Base-by-base conservation (phyloP, 2,888 invertebrate genomes). In the Lathronympha strigana region DNA sequence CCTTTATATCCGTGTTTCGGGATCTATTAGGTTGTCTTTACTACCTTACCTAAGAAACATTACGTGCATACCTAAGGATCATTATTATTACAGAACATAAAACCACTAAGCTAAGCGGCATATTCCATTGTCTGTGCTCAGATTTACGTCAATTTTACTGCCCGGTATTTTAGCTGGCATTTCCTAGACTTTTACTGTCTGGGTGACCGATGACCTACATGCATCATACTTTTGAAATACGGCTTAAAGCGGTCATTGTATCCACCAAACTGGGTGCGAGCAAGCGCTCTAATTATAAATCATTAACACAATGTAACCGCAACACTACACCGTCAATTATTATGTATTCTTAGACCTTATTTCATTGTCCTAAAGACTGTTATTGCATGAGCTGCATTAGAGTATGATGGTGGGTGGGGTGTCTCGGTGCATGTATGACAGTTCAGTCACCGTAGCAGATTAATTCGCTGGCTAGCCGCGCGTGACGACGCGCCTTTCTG, bases 381-480 rank as follows among this genome's bases (percentile, higher is more conserved):
- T 25, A 38, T 40, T 54, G 25, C 43, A 28, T 19, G 57, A 45
- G 19, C 28, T 21, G 57, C 19, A 45, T 45, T 43, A 31, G 23
- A 31, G 15, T 51, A 43, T 36, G 40, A 9, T 55, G 25, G 55
- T 43, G 43, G 45, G 57, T 55, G 50, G 28, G 28, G 40, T 21
- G 43, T 45, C 53, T 67, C 38, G 50, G 25, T 43, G 54, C 61
- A 51, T 58, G 74, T 77, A 81, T 76, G 76, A 74, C 79, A 79
- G 79, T 79, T 82, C 79, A 80, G 74, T 78, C 76, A 80, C 79
- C 68, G 62, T 63, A 40, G 76, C 76, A 75, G 75, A 76, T 78
- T 76, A 77, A 73, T 75, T 72, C 68, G 70, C 73, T 57, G 58
- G 54, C 54, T 51, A 67, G 63, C 61, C 47, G 43, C 55, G 63